A percentile compares a stretch with the other conserved stretches of the same genome.
Conservation (phyloP, 2,113 vertebrate genomes). For the Nettapus auritus region DNA sequence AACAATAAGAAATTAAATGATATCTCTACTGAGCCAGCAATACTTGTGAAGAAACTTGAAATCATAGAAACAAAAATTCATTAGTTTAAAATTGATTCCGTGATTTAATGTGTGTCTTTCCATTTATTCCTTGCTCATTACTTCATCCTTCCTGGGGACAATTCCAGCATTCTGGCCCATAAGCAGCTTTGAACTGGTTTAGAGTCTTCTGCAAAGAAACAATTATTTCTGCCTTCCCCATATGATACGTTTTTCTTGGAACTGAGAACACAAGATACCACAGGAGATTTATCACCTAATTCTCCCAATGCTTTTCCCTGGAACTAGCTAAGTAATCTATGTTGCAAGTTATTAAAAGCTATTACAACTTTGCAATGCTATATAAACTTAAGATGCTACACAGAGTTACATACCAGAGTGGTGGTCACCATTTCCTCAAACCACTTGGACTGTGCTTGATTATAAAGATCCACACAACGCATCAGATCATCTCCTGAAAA, state of each 20-base stretch:
- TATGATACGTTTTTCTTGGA: neutral
- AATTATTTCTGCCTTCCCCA: neutral
- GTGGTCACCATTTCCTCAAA: constrained; percentile 99
- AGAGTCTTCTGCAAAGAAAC: neutral
- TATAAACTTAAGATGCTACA: neutral
- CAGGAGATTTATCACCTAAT: neutral
- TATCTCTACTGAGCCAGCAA: neutral
- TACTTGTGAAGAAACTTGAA: neutral
- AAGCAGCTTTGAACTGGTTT: neutral
- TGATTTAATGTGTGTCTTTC: neutral
- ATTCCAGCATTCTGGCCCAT: neutral
- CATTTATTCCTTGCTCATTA: neutral
- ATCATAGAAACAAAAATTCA: neutral
- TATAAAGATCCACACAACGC: constrained; percentile 97
- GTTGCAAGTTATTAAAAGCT: rapidly evolving
- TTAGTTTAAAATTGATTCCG: neutral
- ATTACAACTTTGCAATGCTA: neutral
- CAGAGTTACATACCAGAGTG: constrained; percentile 84
- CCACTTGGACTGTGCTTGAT: constrained; percentile 98
- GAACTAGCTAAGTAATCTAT: neutral
- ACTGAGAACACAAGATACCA: neutral
- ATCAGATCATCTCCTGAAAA: constrained; percentile 93
- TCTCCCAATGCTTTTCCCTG: neutral
- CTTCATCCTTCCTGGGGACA: neutral
- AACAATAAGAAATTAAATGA: neutral